Base-by-base conservation (phyloP, 2,113 vertebrate genomes). In the Rhynchomys soricoides region DNA sequence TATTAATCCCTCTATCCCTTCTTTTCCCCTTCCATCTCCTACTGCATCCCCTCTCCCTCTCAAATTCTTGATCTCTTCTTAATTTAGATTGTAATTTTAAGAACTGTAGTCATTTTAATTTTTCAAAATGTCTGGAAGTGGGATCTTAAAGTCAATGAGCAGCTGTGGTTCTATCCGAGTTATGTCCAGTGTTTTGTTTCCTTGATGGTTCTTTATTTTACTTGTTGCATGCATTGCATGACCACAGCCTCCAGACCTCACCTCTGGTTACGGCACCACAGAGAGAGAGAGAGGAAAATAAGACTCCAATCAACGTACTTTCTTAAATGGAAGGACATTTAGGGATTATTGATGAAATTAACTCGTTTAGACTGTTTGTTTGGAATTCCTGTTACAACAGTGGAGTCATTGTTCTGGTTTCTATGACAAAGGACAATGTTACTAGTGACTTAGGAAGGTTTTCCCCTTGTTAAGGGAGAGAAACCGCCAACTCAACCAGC, bases 171-270 rank as follows among this genome's bases (percentile, higher is more conserved):
- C 29, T 86, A 45, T 92, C 71, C 16, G 34, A 34, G 48, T n/a
- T 90, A 70, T 91, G 62, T 70, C 57, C 93, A 75, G 2, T 75
- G 37, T 82, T 82, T 81, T 81, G 31, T 82, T 81, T 95, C 59
- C 83, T 77, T 73, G 19, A 52, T 83, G 52, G 29, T 26, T 45
- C 26, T 11, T 37, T 16, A 40, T 43, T 68, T 31, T 8, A 31
- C 15, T 40, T 6, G 3, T 15, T 79, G 62, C 48, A 34, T 91
- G 90, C 12, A 2, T 15, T 79, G 62, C 48, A 34, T 91, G 90
- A 78, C 19, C 57, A 88, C 62, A 91, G 16, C 48, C 13, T 57
- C 50, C 24, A 79, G 52, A 40, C 7, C 22, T 29, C 1, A 5
- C 57, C n/a, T 83, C 59, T 62, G 22, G 43, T 43, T 62, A 31